phyloP scores from a whole-genome alignment of 2,888 invertebrate genomes.

The Entomobrya proxima region DNA sequence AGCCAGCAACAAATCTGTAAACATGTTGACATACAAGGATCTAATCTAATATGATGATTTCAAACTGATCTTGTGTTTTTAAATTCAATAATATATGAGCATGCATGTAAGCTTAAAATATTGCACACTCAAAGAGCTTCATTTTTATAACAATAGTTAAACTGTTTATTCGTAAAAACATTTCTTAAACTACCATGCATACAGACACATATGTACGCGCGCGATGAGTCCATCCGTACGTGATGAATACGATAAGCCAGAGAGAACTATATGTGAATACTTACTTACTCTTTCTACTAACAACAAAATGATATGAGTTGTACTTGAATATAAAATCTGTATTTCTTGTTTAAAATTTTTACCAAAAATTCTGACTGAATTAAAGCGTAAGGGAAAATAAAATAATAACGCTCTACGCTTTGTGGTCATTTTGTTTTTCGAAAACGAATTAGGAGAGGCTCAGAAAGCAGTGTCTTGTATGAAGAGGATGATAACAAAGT shows the following conservation, averaged over 20 bases:
- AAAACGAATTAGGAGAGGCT: conserved; percentile 59
- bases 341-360: conserved; percentile 49
- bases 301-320: neutral
- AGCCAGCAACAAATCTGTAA: conserved; percentile 32
- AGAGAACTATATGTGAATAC: conserved; percentile 3
- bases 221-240: no score
- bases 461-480: neutral
- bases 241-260: no score
- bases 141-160: neutral
- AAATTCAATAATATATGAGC: neutral
- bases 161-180: no score
- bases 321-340: conserved; percentile 31
- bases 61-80: conserved; percentile 18
- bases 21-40: conserved; percentile 18
- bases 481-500: neutral
- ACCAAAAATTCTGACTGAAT: conserved; percentile 22
- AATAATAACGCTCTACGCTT: conserved; percentile 54
- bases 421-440: conserved; percentile 64
- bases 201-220: no score
- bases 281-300: conserved; percentile 12
- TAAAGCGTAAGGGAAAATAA: neutral
- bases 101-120: neutral
- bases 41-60: neutral
- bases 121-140: neutral
- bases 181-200: no score